These are phyloP conservation scores for Ladona fulva DNA, from an alignment of 1,140 invertebrate species.

Conservation along the genomic window DNA sequence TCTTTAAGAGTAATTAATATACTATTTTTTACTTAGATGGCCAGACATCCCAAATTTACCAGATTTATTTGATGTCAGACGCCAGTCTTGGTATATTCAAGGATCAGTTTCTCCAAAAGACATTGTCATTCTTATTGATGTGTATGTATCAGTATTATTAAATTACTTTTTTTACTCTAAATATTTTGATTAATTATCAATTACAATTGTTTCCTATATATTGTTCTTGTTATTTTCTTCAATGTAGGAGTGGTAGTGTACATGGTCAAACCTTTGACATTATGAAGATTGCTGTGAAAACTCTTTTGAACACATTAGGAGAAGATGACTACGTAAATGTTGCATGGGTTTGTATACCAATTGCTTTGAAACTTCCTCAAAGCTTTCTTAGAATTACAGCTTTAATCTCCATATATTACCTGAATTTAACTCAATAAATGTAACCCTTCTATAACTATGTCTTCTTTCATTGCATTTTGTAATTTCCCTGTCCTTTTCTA, in stretches of 20 bases:
- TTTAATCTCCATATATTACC: no score
- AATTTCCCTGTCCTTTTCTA: no score
- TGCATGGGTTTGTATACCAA: conserved; percentile 49
- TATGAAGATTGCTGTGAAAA: conserved; percentile 47
- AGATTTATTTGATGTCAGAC: conserved; percentile 42
- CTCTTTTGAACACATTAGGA: conserved; percentile 55
- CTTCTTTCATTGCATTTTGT: no score
- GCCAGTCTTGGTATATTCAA: conserved; percentile 48
- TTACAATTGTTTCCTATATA: conserved; percentile 10
- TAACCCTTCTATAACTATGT: no score
- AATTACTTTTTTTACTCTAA: conserved; percentile 6
- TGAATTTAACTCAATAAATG: no score
- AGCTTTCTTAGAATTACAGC: no score
- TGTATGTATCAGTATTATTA: conserved; percentile 22
- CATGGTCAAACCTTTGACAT: conserved; percentile 51
- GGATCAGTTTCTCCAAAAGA: conserved; percentile 58
- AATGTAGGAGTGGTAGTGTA: conserved; percentile 50
- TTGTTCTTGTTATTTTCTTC: conserved; percentile 16
- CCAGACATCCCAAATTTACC: conserved; percentile 25
- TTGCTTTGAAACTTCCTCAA: no score
- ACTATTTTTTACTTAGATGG: conserved; percentile 9
- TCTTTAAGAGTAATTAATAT: no score
- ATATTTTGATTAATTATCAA: no score
- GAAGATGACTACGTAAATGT: conserved; percentile 62
- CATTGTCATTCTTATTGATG: conserved; percentile 57